These are phyloP conservation scores for Prionace glauca DNA, from an alignment of 2,797 vertebrate genomes.

Conservation along the genomic window DNA sequence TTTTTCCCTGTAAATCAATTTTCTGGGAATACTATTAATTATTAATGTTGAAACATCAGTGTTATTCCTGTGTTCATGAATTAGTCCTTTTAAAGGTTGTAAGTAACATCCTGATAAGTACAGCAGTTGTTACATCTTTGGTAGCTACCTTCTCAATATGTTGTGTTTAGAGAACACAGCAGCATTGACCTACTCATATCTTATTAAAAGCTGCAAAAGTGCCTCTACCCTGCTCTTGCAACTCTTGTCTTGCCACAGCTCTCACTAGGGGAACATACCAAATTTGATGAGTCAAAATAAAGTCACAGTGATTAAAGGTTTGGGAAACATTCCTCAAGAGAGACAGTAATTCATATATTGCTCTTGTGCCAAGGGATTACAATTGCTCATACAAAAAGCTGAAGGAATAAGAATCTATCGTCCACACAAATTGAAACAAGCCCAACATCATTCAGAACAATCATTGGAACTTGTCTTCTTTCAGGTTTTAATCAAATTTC, in stretches of 20 bases:
- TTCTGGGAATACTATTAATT: not conserved
- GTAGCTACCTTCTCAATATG: not conserved
- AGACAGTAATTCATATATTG: not conserved
- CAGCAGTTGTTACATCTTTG: not conserved
- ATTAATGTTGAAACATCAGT: no score
- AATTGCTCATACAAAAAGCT: not conserved
- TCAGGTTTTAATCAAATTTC: not conserved
- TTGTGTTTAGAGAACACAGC: not conserved
- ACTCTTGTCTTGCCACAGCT: no score
- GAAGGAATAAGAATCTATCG: not conserved
- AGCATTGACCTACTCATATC: not conserved
- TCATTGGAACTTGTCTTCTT: not conserved
- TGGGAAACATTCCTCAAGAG: not conserved
- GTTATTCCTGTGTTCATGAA: no score
- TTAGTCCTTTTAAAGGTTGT: no score
- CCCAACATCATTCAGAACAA: not conserved
- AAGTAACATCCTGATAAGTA: not conserved
- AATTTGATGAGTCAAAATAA: not conserved
- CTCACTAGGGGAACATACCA: no score
- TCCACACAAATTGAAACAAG: not conserved
- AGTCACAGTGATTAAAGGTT: no score
- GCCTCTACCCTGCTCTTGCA: no score
- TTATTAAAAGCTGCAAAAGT: not conserved
- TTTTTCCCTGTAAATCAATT: not conserved
- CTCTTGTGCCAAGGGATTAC: not conserved